Conservation (phyloP, 2,888 invertebrate species). For the Standfussiana lucernea region DNA sequence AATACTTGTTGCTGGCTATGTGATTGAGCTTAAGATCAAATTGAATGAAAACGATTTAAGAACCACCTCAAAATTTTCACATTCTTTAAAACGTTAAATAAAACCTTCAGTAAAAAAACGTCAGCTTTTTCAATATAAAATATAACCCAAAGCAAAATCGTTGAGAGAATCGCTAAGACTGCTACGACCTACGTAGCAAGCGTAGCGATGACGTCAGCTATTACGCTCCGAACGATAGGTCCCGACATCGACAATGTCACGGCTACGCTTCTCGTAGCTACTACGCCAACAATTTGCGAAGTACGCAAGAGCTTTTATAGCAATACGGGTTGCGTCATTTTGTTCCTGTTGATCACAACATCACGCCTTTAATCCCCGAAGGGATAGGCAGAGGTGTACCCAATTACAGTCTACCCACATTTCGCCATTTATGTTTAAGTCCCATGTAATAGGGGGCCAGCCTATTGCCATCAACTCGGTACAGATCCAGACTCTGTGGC, state of each 20-base stretch:
- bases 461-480: too few relatives aligned
- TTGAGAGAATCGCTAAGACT: background rate
- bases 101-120: background rate
- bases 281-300: constrained; percentile 4
- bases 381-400: too few relatives aligned
- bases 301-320: constrained; percentile 1
- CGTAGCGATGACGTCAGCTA: constrained; percentile 51
- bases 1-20: too few relatives aligned
- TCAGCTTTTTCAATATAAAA: constrained; percentile 9
- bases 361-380: too few relatives aligned
- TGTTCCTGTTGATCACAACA: background rate
- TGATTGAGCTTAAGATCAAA: too few relatives aligned
- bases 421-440: too few relatives aligned
- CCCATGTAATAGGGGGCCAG: too few relatives aligned
- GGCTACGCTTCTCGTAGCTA: constrained; percentile 31
- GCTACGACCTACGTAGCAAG: constrained; percentile 31
- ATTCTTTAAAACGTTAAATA: background rate
- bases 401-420: too few relatives aligned
- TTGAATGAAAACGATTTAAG: too few relatives aligned
- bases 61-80: background rate
- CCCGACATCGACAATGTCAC: constrained; percentile 42
- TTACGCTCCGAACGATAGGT: constrained; percentile 10
- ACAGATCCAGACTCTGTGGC: too few relatives aligned
- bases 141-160: background rate
- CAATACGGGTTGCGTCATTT: background rate